phyloP scores from a whole-genome alignment of 2,888 invertebrate species.

The Sminthurides aquaticus region DNA sequence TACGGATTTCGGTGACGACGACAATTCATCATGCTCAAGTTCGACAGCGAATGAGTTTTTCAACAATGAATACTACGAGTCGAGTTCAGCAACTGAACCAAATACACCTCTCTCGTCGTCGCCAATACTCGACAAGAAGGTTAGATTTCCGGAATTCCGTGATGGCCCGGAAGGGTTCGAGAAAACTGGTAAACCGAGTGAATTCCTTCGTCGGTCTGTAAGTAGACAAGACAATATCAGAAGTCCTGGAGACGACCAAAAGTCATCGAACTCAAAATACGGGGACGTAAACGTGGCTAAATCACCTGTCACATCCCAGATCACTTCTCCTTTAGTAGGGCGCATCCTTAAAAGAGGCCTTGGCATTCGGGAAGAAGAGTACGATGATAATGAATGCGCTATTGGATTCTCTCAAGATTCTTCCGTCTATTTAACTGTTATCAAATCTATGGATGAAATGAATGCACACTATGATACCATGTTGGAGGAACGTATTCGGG shows the following conservation, averaged over 20 bases:
- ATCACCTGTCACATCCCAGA: neutral
- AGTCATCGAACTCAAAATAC: neutral
- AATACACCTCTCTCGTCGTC: constrained; percentile 1
- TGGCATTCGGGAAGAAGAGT: constrained; percentile 26
- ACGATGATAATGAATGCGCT: constrained; percentile 18
- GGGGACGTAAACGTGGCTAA: neutral
- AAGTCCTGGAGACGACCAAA: neutral
- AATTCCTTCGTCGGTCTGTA: neutral
- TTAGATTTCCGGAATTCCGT: constrained; percentile 4
- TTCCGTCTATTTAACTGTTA: neutral
- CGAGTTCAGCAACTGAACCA: neutral
- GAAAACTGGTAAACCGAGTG: neutral
- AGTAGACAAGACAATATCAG: neutral
- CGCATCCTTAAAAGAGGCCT: constrained; percentile 14
- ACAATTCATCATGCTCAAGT: constrained; percentile 14
- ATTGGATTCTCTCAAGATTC: constrained; percentile 13
- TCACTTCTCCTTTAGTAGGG: neutral
- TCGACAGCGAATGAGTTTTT: constrained; percentile 18
- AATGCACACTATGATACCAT: constrained; percentile 14
- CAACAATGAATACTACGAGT: constrained; percentile 21
- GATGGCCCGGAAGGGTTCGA: neutral
- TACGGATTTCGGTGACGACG: neutral
- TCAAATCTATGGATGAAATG: constrained; percentile 4
- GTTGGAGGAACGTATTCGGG: constrained; percentile 12
- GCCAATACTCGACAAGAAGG: neutral